phyloP scores from a whole-genome alignment of 2,888 invertebrate genomes.

The Cheilosia vernalis region DNA sequence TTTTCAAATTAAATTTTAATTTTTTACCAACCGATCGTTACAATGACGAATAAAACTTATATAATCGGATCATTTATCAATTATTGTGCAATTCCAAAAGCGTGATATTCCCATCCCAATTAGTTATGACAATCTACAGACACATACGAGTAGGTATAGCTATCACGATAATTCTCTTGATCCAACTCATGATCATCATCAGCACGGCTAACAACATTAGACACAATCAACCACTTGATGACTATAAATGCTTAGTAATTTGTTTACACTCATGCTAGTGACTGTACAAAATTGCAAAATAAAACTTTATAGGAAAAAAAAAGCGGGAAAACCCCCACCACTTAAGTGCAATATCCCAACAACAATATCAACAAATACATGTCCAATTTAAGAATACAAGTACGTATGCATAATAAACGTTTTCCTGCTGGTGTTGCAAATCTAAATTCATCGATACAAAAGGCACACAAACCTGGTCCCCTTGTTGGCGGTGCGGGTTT shows the following conservation, averaged over 20 bases:
- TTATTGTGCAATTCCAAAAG: conserved; percentile 24
- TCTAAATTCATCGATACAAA: conserved; percentile 5
- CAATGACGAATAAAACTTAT: neutral
- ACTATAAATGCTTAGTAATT: conserved; percentile 27
- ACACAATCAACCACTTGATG: conserved; percentile 33
- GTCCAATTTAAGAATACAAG: conserved; percentile 13
- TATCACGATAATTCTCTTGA: conserved; percentile 37
- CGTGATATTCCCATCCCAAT: conserved; percentile 10
- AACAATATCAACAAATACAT: conserved; percentile 4
- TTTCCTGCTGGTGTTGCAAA: conserved; percentile 23
- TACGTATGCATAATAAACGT: neutral
- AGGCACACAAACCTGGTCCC: conserved; percentile 13
- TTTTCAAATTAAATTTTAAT: too few relatives aligned
- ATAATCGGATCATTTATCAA: conserved; percentile 19
- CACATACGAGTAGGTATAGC: neutral
- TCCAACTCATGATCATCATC: conserved; percentile 30
- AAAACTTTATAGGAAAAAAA: too few relatives aligned
- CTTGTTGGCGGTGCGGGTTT: neutral
- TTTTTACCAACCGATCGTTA: too few relatives aligned
- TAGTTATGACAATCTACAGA: conserved; percentile 12
- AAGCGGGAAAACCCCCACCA: conserved; percentile 17
- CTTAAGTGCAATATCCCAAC: neutral
- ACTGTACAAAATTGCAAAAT: conserved; percentile 12
- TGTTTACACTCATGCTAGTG: conserved; percentile 19
- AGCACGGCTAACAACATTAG: conserved; percentile 29